Evolutionary conservation across 2,113 vertebrate genomes (phyloP).

Genomic region (Corapipo altera): DNA sequence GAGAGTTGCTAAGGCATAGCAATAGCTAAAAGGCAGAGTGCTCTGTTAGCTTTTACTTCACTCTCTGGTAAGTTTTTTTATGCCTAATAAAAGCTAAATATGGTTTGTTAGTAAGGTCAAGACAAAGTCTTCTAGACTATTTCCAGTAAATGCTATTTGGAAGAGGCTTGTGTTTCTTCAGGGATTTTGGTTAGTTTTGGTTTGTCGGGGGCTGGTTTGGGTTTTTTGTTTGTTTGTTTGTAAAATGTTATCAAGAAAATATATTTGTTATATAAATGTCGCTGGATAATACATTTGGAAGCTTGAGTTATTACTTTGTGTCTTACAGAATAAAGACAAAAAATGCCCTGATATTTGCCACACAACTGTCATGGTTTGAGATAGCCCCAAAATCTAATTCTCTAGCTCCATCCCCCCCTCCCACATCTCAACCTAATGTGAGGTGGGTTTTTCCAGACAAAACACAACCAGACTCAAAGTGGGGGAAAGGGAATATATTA

Average conservation of each 20-base stretch:
- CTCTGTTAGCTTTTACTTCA: neutral
- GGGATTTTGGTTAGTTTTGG: neutral
- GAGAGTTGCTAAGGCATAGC: neutral
- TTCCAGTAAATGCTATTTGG: neutral
- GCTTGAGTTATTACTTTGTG: neutral
- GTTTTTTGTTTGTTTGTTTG: neutral
- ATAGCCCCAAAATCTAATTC: no score
- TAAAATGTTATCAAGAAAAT: neutral
- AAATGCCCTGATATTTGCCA: neutral
- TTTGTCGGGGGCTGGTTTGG: neutral
- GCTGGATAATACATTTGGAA: neutral
- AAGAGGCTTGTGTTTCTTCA: neutral
- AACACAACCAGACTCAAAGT: no score
- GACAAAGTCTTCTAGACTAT: neutral
- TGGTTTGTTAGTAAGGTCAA: neutral
- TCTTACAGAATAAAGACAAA: neutral
- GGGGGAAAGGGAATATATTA: no score
- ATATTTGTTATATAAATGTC: neutral
- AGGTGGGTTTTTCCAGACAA: no score
- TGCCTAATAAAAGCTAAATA: neutral
- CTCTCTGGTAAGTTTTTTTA: neutral
- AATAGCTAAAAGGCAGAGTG: neutral
- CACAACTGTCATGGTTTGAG: no score
- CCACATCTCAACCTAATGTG: no score
- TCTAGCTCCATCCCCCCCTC: no score